Evolutionary conservation across 2,797 vertebrate species (phyloP).

Genomic region (Steatocranus sp.): DNA sequence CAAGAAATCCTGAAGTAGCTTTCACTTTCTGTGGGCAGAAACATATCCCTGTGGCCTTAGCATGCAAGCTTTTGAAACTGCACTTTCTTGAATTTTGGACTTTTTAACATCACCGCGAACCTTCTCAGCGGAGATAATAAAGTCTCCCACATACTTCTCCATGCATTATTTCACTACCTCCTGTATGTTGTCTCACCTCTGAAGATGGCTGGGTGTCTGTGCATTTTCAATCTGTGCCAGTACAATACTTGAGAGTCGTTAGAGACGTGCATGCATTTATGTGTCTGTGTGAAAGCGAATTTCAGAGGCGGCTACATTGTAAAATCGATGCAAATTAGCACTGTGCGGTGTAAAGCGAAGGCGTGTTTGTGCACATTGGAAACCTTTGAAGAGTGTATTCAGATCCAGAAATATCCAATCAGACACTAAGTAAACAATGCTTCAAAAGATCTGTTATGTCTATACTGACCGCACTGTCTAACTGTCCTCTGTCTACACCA

Average conservation of each 20-base stretch:
- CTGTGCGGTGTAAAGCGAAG: not conserved
- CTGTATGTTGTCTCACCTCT: not conserved
- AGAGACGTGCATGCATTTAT: not conserved
- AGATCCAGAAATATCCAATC: not conserved
- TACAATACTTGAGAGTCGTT: not conserved
- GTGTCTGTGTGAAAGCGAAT: not conserved
- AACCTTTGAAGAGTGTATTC: not conserved
- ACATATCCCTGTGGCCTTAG: constrained; percentile 9
- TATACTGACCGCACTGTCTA: too few species aligned
- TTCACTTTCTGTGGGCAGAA: constrained; percentile 10
- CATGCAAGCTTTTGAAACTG: constrained; percentile 39
- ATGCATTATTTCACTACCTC: not conserved
- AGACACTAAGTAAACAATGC: not conserved
- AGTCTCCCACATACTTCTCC: not conserved
- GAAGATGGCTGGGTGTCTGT: not conserved
- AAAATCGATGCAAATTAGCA: not conserved
- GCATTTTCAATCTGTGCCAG: not conserved
- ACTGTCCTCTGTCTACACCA: not conserved
- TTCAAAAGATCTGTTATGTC: not conserved
- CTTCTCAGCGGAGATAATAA: constrained; percentile 1
- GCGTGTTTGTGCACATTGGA: not conserved
- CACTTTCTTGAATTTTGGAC: constrained; percentile 18
- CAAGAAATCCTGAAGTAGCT: not conserved
- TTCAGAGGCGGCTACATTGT: not conserved
- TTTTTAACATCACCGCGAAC: constrained; percentile 18